Conservation (phyloP, 2,113 vertebrate genomes). For the Sinocyclocheilus rhinocerous region DNA sequence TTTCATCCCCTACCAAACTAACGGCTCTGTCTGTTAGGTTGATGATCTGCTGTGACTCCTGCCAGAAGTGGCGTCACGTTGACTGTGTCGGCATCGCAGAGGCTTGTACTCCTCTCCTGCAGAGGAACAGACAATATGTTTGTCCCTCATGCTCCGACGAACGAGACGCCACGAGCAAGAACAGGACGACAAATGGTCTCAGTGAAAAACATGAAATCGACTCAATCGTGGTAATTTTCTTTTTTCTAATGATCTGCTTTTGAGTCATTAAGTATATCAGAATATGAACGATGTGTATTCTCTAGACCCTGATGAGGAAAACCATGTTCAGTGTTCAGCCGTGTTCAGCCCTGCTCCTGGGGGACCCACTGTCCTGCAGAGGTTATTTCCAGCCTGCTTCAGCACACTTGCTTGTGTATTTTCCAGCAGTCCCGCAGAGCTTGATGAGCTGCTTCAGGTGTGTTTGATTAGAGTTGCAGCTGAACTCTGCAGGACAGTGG, state of each 20-base stretch:
- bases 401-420: no score
- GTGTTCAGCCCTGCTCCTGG: no score
- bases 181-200: constrained; percentile 80
- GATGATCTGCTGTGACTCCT: constrained; percentile 93
- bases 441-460: no score
- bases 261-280: background rate
- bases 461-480: no score
- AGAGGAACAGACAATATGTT: constrained; percentile 84
- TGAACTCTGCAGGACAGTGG: no score
- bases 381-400: no score
- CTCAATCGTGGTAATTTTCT: constrained; percentile 79
- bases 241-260: background rate
- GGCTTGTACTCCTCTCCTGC: constrained; percentile 78
- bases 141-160: constrained; percentile 82
- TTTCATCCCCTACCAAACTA: background rate
- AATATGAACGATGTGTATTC: background rate
- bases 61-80: constrained; percentile 92
- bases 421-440: no score
- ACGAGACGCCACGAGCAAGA: constrained; percentile 67
- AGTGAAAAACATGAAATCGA: constrained; percentile 82
- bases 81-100: constrained; percentile 90
- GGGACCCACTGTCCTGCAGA: no score
- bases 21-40: constrained; percentile 77
- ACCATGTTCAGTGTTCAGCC: no score
- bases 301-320: no score